phyloP scores from a whole-genome alignment of 2,113 vertebrate genomes.

The Spilogale gracilis region DNA sequence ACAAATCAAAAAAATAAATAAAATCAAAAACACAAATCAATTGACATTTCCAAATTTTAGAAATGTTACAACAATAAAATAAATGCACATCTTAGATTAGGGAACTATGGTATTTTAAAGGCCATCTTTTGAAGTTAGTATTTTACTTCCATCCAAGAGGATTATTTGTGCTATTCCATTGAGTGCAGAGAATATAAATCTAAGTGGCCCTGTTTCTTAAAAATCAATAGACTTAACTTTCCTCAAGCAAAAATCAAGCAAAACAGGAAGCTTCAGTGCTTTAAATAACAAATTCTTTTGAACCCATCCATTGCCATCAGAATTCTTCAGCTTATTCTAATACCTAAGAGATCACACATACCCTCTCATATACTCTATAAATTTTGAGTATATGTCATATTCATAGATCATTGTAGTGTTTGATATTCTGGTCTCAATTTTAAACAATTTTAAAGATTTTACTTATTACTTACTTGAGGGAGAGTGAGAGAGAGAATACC shows the following conservation, averaged over 20 bases:
- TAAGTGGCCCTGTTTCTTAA: slow-evolving; percentile 22
- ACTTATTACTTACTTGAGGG: neutral
- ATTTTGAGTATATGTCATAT: neutral
- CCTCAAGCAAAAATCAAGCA: neutral
- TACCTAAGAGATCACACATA: neutral
- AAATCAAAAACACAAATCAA: neutral
- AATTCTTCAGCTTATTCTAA: neutral
- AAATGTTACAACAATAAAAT: neutral
- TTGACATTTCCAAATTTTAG: slow-evolving; percentile 32
- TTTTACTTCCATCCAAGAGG: slow-evolving; percentile 24
- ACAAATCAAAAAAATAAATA: neutral
- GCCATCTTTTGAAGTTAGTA: slow-evolving; percentile 17
- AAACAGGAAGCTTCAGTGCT: neutral
- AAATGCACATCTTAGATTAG: neutral
- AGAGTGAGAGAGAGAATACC: neutral
- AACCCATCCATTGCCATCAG: neutral
- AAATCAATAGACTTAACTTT: slow-evolving; percentile 17
- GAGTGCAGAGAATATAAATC: neutral
- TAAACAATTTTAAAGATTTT: neutral
- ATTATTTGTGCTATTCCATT: slow-evolving; percentile 5
- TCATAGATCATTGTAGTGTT: neutral
- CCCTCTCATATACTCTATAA: neutral
- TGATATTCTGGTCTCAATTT: neutral
- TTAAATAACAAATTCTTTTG: slow-evolving; percentile 1
- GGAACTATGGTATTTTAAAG: slow-evolving; percentile 3